These are phyloP conservation scores for Lasioglossum villosulum DNA, from an alignment of 2,888 invertebrate genomes.

Conservation along the genomic window DNA sequence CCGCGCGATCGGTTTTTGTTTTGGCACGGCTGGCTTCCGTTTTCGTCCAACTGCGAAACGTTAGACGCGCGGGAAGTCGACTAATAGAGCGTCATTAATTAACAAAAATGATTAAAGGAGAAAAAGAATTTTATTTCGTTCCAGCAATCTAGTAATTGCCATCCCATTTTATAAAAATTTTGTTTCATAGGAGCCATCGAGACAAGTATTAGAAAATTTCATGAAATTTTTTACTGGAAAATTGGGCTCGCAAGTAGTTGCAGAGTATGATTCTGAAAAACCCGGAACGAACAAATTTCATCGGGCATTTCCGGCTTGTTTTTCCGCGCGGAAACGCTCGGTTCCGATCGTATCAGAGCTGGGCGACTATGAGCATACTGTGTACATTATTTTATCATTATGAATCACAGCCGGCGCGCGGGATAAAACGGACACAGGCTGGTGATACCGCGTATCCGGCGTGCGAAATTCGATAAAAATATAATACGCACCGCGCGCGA, in stretches of 20 bases:
- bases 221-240: too few relatives aligned
- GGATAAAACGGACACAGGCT: neutral
- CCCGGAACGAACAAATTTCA: neutral
- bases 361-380: neutral
- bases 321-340: neutral
- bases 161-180: too few relatives aligned
- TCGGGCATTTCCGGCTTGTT: neutral
- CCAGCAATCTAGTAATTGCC: too few relatives aligned
- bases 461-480: slow-evolving; percentile 53
- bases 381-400: slow-evolving; percentile 6
- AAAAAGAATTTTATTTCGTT: too few relatives aligned
- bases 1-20: neutral
- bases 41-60: neutral
- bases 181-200: neutral
- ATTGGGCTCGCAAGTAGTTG: too few relatives aligned
- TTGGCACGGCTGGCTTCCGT: neutral
- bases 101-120: too few relatives aligned
- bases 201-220: neutral
- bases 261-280: too few relatives aligned
- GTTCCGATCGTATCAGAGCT: neutral
- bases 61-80: neutral
- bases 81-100: too few relatives aligned
- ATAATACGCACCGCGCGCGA: slow-evolving; percentile 35
- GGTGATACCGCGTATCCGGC: slow-evolving; percentile 16
- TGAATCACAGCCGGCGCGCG: neutral